phyloP scores from a whole-genome alignment of 2,797 vertebrate genomes.

The Setipinna tenuifilis region DNA sequence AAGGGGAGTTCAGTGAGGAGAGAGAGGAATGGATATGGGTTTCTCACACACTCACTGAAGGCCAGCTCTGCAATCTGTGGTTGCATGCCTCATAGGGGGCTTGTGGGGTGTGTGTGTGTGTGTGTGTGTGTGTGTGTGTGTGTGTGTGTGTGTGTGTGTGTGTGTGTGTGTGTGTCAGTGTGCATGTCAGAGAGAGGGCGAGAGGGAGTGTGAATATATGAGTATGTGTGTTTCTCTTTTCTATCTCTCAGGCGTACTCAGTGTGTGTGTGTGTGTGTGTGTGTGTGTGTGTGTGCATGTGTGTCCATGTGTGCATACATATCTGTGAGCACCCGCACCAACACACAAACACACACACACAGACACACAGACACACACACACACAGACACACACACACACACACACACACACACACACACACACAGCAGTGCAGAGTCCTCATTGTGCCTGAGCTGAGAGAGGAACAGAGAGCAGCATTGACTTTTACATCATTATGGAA shows the following conservation, averaged over 20 bases:
- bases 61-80: slow-evolving; percentile 5
- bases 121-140: slow-evolving; percentile 33
- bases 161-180: slow-evolving; percentile 49
- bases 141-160: slow-evolving; percentile 53
- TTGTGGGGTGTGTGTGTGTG: slow-evolving; percentile 51
- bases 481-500: slow-evolving; percentile 25
- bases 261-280: background rate
- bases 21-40: background rate
- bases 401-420: too few species aligned
- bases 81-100: background rate
- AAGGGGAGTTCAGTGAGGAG: slow-evolving; percentile 1
- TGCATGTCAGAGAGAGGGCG: slow-evolving; percentile 63
- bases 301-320: background rate
- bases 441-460: slow-evolving; percentile 51
- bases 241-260: background rate
- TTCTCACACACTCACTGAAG: slow-evolving; percentile 19
- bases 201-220: background rate
- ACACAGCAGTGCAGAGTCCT: slow-evolving; percentile 37
- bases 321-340: background rate
- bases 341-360: slow-evolving; percentile 1
- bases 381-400: slow-evolving; percentile 30
- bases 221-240: background rate
- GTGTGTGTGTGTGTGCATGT: background rate
- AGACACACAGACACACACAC: slow-evolving; percentile 38
- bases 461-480: slow-evolving; percentile 27